phyloP scores from a whole-genome alignment of 2,113 vertebrate species.

The Zootoca vivipara region DNA sequence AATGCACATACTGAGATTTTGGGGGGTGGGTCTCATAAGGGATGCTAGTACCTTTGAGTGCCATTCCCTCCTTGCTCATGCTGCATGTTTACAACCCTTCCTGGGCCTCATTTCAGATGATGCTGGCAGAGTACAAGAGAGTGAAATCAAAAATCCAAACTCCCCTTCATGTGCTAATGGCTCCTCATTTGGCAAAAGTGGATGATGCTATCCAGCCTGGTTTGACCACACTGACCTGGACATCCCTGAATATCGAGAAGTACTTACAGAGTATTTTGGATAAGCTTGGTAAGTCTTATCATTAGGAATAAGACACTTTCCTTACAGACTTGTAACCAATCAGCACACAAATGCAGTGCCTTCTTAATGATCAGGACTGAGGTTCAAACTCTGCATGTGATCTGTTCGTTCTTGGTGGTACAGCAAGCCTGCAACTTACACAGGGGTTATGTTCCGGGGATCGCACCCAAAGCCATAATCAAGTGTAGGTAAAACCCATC shows the following conservation, averaged over 20 bases:
- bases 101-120: constrained; percentile 74
- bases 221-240: constrained; percentile 86
- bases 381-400: neutral
- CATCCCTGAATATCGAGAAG: constrained; percentile 87
- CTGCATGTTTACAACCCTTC: neutral
- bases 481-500: too few relatives aligned
- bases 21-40: too few relatives aligned
- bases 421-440: too few relatives aligned
- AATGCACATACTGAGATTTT: too few relatives aligned
- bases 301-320: neutral
- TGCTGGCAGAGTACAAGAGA: constrained; percentile 87
- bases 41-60: too few relatives aligned
- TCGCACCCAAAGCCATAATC: too few relatives aligned
- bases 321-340: neutral
- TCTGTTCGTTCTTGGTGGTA: neutral
- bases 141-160: constrained; percentile 86
- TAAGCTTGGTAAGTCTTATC: constrained; percentile 79
- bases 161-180: constrained; percentile 79
- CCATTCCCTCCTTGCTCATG: too few relatives aligned
- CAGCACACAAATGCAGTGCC: neutral
- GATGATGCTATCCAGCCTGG: constrained; percentile 88
- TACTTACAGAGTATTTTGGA: constrained; percentile 80
- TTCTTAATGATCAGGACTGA: too few relatives aligned
- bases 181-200: constrained; percentile 81
- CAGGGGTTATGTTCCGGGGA: too few relatives aligned